A percentile compares a stretch with the other conserved stretches of the same genome.
These are phyloP conservation scores for Leptodirus hochenwartii DNA, from an alignment of 2,888 invertebrate genomes.

Conservation along the genomic window DNA sequence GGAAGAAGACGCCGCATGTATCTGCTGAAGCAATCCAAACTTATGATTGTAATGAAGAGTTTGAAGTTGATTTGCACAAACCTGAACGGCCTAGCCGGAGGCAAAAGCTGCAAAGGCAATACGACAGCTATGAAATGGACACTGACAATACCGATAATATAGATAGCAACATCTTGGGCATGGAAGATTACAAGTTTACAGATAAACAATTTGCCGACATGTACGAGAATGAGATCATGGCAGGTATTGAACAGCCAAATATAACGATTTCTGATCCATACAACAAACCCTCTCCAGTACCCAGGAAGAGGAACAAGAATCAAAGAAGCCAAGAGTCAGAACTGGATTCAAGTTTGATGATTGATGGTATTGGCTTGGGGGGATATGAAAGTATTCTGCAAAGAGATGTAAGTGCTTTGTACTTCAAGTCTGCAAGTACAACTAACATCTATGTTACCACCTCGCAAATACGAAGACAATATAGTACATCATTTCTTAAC, in stretches of 20 bases:
- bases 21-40: slow-evolving; percentile 22
- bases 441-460: no score
- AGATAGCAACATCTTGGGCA: slow-evolving; percentile 12
- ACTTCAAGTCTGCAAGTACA: no score
- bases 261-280: slow-evolving; percentile 23
- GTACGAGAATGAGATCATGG: slow-evolving; percentile 29
- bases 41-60: slow-evolving; percentile 9
- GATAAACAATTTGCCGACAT: slow-evolving; percentile 15
- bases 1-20: slow-evolving; percentile 26
- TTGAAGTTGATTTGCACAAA: slow-evolving; percentile 17
- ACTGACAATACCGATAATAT: slow-evolving; percentile 9
- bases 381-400: no score
- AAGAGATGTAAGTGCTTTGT: no score
- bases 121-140: slow-evolving; percentile 10
- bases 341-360: slow-evolving; percentile 24
- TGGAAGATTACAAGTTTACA: slow-evolving; percentile 26
- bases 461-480: no score
- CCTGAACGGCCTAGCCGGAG: slow-evolving; percentile 6
- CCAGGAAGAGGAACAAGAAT: slow-evolving; percentile 23
- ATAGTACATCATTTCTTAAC: no score
- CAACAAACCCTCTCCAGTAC: slow-evolving; percentile 19
- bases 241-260: slow-evolving; percentile 35
- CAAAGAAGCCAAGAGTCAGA: slow-evolving; percentile 25
- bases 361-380: no score
- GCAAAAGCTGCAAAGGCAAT: slow-evolving; percentile 5